Base-by-base conservation (phyloP, 2,797 vertebrate genomes). In the Poecilia velifera region DNA sequence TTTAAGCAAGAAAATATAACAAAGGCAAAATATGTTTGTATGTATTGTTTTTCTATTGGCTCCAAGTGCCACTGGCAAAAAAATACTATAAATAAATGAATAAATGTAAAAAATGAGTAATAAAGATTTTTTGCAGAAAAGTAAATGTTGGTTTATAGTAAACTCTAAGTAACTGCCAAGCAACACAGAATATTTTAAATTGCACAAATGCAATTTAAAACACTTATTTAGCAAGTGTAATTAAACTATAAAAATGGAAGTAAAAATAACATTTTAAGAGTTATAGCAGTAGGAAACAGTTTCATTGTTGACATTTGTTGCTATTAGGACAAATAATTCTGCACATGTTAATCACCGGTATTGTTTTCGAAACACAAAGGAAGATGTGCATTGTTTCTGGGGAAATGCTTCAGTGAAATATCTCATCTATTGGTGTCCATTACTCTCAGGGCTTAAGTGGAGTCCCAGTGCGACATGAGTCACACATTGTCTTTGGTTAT, bases 361-460 rank as follows among this genome's bases (percentile, higher is more conserved):
- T 75, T 91, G 75, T 84, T 86, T 57, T 68, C 20, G 57, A 75
- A 84, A 90, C 75, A 87, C 72, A 87, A 84, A 80, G 70, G 49
- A 82, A 64, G 53, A 49, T 13, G 3, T 31, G 78, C 57, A 72
- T 82, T 81, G 51, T 89, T 74, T 88, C 80, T 79, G 68, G 73
- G 41, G 78, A 66, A 76, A 87, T 87, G 79, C 84, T 81, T 78
- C 68, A 79, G 78, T 87, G 31, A 86, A 81, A 71, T 71, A 86
- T 88, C 76, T 76, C 53, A 84, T 81, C 80, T 79, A 70, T 79
- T 76, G 79, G 85, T 92, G 74, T 91, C 91, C 86, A 79, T 94
- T 92, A 91, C 92, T 76, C 90, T 82, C 76, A 85, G 81, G 84
- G 92, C 90, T 94, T 91, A 93, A 76, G 73, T 71, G 77, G 71